phyloP scores from a whole-genome alignment of 2,888 invertebrate species.

The Spilosoma lubricipeda region DNA sequence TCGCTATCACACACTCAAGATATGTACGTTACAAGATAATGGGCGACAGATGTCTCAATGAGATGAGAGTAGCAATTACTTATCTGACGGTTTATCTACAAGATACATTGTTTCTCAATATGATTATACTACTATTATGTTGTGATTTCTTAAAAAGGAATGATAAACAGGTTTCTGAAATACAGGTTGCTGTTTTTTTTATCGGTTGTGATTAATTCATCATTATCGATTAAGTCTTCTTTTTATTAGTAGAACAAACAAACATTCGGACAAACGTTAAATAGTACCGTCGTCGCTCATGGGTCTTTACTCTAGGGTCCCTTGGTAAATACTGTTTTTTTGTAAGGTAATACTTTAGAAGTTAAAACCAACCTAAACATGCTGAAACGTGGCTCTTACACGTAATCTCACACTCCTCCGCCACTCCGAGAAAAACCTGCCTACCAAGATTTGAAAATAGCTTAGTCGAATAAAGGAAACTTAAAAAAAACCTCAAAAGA shows the following conservation, averaged over 20 bases:
- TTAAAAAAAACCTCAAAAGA: not conserved
- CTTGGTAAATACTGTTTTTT: no score
- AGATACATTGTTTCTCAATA: constrained; percentile 40
- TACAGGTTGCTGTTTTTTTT: not conserved
- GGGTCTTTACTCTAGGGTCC: no score
- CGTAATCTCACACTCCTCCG: not conserved
- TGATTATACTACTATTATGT: constrained; percentile 23
- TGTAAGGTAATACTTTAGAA: no score
- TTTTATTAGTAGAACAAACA: no score
- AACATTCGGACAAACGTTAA: no score
- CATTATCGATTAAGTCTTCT: not conserved
- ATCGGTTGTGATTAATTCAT: not conserved
- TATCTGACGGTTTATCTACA: constrained; percentile 38
- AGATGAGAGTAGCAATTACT: constrained; percentile 51
- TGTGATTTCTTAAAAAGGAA: constrained; percentile 16
- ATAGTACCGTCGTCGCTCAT: no score
- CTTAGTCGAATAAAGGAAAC: not conserved
- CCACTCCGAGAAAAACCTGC: not conserved
- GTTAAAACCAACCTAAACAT: not conserved
- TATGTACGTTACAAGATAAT: constrained; percentile 48
- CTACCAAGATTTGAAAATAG: not conserved
- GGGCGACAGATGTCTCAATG: constrained; percentile 53
- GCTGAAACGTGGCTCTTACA: not conserved
- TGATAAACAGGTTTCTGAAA: not conserved
- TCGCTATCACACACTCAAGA: constrained; percentile 51